These are phyloP conservation scores for Shargacucullia verbasci DNA, from an alignment of 2,888 invertebrate species.

Conservation along the genomic window DNA sequence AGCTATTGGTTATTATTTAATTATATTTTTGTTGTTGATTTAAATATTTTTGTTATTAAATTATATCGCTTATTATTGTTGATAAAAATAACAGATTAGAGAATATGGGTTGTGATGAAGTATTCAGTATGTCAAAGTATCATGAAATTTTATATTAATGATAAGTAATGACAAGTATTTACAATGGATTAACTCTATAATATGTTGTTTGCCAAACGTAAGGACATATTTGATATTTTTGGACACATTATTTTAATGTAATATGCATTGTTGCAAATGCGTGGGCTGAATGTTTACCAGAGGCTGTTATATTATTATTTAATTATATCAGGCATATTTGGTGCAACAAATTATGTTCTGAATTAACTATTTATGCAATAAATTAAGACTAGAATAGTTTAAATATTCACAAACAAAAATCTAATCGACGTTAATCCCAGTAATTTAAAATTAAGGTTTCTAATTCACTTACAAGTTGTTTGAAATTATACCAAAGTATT, in stretches of 20 bases:
- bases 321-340: constrained; percentile 8
- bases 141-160: constrained; percentile 42
- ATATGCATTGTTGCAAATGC: constrained; percentile 33
- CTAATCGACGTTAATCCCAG: constrained; percentile 21
- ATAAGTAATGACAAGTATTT: constrained; percentile 54
- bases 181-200: constrained; percentile 37
- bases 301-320: constrained; percentile 33
- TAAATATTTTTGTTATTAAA: constrained; percentile 50
- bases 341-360: constrained; percentile 15
- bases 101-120: constrained; percentile 57
- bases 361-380: constrained; percentile 16
- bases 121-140: constrained; percentile 47
- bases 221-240: constrained; percentile 58
- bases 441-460: constrained; percentile 40
- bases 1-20: constrained; percentile 49
- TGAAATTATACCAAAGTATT: constrained; percentile 72
- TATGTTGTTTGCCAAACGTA: constrained; percentile 56
- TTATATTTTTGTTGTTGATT: constrained; percentile 57
- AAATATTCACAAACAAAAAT: constrained; percentile 14
- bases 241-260: constrained; percentile 50
- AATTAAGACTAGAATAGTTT: constrained; percentile 15
- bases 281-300: constrained; percentile 26
- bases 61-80: constrained; percentile 39
- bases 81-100: constrained; percentile 23
- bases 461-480: constrained; percentile 43